A percentile compares a stretch with the other conserved stretches of the same genome.
Evolutionary conservation across 2,113 vertebrate genomes (phyloP).

Genomic region (Mesembrinibis cayennensis): DNA sequence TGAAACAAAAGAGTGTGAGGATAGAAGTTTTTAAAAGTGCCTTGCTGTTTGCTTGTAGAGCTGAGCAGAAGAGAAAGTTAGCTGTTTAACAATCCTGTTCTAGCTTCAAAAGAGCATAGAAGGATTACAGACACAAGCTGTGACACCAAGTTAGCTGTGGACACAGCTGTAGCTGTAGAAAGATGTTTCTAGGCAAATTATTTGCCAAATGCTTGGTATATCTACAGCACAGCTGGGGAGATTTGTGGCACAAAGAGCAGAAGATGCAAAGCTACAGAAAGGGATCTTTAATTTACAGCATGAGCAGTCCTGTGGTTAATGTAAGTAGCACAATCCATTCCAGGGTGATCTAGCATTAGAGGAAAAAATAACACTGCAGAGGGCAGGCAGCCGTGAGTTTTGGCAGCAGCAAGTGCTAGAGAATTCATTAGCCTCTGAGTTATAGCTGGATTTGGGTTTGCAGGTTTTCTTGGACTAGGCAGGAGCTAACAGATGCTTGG

Average conservation of each 20-base stretch:
- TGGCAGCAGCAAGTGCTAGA: constrained; percentile 32
- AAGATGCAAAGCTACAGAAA: constrained; percentile 20
- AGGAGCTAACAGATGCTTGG: neutral
- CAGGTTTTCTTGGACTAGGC: neutral
- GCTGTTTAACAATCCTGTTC: neutral
- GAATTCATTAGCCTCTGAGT: constrained; percentile 43
- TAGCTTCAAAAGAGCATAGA: neutral
- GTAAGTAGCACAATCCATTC: constrained; percentile 24
- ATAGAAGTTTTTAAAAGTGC: neutral
- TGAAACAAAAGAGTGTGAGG: neutral
- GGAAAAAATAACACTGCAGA: constrained; percentile 32
- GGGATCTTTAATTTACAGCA: constrained; percentile 57
- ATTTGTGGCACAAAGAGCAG: constrained; percentile 6
- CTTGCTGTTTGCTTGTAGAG: neutral
- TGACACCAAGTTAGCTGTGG: constrained; percentile 10
- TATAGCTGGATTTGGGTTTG: constrained; percentile 5
- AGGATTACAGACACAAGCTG: constrained; percentile 7
- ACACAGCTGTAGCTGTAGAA: neutral
- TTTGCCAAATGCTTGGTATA: constrained; percentile 13
- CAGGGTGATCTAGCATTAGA: constrained; percentile 13
- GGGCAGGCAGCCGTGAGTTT: neutral
- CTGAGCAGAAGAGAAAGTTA: neutral
- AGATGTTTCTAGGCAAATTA: constrained; percentile 7
- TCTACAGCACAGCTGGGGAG: neutral
- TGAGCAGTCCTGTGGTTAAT: constrained; percentile 39